Percentiles rank a stretch among this genome's conserved stretches.
These are phyloP conservation scores for Propsilocerus akamusi DNA, from an alignment of 1,140 invertebrate species.

Conservation along the genomic window DNA sequence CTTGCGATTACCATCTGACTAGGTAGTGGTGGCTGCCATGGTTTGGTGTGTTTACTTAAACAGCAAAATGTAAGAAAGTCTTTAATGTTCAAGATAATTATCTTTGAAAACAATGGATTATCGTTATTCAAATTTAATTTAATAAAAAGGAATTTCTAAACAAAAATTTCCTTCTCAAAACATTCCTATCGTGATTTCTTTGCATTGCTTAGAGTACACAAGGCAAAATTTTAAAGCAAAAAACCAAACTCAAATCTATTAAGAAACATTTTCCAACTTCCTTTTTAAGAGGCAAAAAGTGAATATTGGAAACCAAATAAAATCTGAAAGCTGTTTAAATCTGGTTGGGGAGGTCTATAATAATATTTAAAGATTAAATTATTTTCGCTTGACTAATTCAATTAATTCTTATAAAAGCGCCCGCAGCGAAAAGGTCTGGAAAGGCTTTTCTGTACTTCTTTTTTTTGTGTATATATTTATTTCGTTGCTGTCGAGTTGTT, in stretches of 20 bases:
- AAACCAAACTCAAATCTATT: too few species aligned
- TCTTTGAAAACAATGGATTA: conserved; percentile 3
- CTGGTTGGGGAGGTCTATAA: not conserved
- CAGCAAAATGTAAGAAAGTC: not conserved
- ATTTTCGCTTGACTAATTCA: conserved; percentile 3
- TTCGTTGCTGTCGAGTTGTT: too few species aligned
- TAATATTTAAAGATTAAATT: conserved; percentile 4
- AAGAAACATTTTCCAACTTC: too few species aligned
- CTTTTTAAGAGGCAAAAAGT: too few species aligned
- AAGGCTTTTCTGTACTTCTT: not conserved
- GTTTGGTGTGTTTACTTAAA: not conserved
- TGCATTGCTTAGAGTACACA: too few species aligned
- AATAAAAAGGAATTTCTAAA: conserved; percentile 2
- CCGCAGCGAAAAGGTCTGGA: conserved; percentile 3
- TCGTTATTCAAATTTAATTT: conserved; percentile 4
- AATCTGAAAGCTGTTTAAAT: too few species aligned
- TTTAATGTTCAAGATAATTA: conserved; percentile 3
- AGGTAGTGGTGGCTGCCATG: not conserved
- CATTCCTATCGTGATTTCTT: too few species aligned
- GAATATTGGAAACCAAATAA: too few species aligned
- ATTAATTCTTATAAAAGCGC: conserved; percentile 3
- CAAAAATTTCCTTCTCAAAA: too few species aligned
- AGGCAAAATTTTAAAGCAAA: too few species aligned
- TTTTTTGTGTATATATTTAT: not conserved
- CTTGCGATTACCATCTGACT: not conserved